These are phyloP conservation scores for Cotesia vestalis DNA, from an alignment of 1,140 invertebrate genomes.

Conservation along the genomic window DNA sequence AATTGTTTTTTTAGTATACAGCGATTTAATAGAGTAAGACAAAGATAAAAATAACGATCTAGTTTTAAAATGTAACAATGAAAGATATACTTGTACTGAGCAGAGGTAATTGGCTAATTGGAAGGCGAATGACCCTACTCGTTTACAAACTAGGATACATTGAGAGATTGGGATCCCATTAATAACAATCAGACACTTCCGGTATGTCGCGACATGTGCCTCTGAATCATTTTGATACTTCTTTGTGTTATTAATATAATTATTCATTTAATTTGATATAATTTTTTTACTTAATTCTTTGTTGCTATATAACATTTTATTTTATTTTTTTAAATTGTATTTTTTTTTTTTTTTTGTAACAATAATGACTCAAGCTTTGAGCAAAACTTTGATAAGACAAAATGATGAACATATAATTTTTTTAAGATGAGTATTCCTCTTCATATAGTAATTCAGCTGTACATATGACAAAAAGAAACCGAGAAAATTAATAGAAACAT, in stretches of 20 bases:
- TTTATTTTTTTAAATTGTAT: not conserved
- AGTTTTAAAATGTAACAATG: too few species aligned
- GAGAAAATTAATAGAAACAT: too few species aligned
- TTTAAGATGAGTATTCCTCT: too few species aligned
- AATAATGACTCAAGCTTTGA: not conserved
- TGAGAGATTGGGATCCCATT: conserved; percentile 12
- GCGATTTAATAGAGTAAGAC: too few species aligned
- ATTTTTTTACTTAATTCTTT: not conserved
- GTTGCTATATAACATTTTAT: not conserved
- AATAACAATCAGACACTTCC: conserved; percentile 22
- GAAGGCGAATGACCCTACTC: conserved; percentile 24
- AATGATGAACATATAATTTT: too few species aligned
- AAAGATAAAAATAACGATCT: too few species aligned
- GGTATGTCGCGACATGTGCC: conserved; percentile 23
- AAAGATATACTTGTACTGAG: too few species aligned
- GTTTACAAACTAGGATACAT: conserved; percentile 17
- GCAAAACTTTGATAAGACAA: too few species aligned
- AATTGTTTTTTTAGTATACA: too few species aligned
- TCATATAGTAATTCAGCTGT: too few species aligned
- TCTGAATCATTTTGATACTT: conserved; percentile 24
- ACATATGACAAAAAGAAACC: too few species aligned
- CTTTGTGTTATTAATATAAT: not conserved
- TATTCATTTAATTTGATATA: not conserved
- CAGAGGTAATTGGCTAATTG: conserved; percentile 22
- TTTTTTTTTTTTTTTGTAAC: not conserved